Percentiles rank a stretch among this genome's conserved stretches.
phyloP scores from a whole-genome alignment of 2,888 invertebrate genomes.

The Baccha elongata region DNA sequence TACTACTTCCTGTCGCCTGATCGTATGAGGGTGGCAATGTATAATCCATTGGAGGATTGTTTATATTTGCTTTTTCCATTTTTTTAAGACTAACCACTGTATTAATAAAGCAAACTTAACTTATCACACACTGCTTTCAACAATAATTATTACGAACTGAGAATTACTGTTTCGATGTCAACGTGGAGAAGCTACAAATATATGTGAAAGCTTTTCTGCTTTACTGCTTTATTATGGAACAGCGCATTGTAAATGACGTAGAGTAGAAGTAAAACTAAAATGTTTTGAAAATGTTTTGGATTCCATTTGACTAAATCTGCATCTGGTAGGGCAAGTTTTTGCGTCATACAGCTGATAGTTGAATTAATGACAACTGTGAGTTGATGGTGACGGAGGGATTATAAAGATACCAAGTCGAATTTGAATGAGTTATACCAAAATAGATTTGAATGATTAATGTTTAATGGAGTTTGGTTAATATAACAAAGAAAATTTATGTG shows the following conservation, averaged over 20 bases:
- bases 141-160: conserved; percentile 49
- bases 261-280: background rate
- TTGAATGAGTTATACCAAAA: too few relatives aligned
- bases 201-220: conserved; percentile 4
- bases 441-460: too few relatives aligned
- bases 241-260: background rate
- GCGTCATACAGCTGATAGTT: background rate
- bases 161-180: background rate
- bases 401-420: too few relatives aligned
- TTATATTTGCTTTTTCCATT: conserved; percentile 52
- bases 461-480: too few relatives aligned
- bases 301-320: too few relatives aligned
- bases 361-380: too few relatives aligned
- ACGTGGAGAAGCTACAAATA: background rate
- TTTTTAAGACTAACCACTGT: too few relatives aligned
- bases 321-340: too few relatives aligned
- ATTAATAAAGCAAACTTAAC: background rate
- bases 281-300: background rate
- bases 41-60: conserved; percentile 38
- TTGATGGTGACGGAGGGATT: too few relatives aligned
- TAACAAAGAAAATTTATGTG: too few relatives aligned
- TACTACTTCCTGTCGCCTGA: conserved; percentile 76
- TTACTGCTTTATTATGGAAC: background rate
- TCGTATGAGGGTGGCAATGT: conserved; percentile 78
- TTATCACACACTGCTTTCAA: background rate